Evolutionary conservation across 2,113 vertebrate species (phyloP), one percentile per base, ranked within the genome.

Genomic region (Pionites leucogaster): DNA sequence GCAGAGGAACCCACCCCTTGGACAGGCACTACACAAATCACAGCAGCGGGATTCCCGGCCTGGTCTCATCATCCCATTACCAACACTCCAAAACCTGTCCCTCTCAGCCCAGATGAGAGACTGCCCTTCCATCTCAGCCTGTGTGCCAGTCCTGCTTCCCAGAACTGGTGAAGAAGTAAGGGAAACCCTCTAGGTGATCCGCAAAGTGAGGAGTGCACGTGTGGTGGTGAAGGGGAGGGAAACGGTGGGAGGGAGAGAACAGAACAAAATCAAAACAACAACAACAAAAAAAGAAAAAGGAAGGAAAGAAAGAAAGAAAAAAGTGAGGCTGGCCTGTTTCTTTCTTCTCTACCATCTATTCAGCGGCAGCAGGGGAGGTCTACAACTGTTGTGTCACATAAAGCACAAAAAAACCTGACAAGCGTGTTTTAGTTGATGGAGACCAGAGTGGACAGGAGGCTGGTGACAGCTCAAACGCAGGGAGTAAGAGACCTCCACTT

Each of bases 401-500:
- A 87, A 85, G 57, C 80, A 92, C 93, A 95, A 93, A 94, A 95
- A 93, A 47, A 4, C 80, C 90, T 82, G 92, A 95, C 86, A 89
- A 95, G 92, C n/a, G 1, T 85, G 80, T 92, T 94, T 82, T 46
- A 87, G 83, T 86, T 95, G 95, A 93, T 69, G 95, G 92, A 93
- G 92, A 96, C 80, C 92, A 91, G 91, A 87, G 86, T 59, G 96
- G 96, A 95, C 93, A 83, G 88, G 85, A 93, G 94, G 81, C 92
- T 93, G 95, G 81, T 93, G 96, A 95, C 92, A 96, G 93, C 92
- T 85, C 74, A 0, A 64, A 9, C 7, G 9, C 23, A 4, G 85
- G 39, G 9, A 79, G 17, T 24, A 25, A 7, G 77, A 91, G 88
- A 86, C n/a, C 92, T 49, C 57, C 2, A 20, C 95, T 89, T 65